A percentile compares a stretch with the other conserved stretches of the same genome.
These are phyloP conservation scores for Xiphorhynchus erythropygius DNA, from an alignment of 2,797 vertebrate genomes.

Conservation along the genomic window DNA sequence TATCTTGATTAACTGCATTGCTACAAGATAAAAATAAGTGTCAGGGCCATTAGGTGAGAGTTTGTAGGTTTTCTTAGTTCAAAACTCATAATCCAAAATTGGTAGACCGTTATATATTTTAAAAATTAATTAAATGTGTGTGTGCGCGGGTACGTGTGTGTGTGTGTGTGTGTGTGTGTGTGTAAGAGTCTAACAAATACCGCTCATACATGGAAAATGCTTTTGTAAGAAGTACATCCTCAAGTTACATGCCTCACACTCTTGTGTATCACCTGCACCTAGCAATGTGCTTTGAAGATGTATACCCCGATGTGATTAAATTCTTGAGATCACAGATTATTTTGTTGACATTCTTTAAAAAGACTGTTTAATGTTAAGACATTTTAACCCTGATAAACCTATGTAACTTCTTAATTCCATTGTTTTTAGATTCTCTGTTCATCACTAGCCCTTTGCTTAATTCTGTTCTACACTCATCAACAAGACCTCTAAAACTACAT, in stretches of 20 bases:
- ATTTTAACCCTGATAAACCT: neutral
- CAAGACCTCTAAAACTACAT: neutral
- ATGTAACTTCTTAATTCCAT: neutral
- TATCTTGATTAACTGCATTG: neutral
- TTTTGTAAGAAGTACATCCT: neutral
- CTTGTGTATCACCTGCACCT: neutral
- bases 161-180: too few relatives aligned
- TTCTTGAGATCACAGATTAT: neutral
- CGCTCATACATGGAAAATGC: neutral
- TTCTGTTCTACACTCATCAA: neutral
- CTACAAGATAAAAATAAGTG: neutral
- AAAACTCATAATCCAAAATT: neutral
- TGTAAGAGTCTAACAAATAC: neutral
- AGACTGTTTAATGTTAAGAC: neutral
- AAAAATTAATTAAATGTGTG: neutral
- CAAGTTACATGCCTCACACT: neutral
- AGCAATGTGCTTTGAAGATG: neutral
- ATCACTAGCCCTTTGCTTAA: neutral
- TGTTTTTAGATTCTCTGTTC: neutral
- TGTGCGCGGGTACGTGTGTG: too few relatives aligned
- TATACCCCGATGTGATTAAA: neutral
- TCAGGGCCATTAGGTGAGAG: neutral
- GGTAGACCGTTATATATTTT: neutral
- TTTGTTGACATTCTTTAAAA: neutral
- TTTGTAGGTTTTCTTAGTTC: neutral